Conservation (phyloP, 2,797 vertebrate species). For the Syngnathus acus region DNA sequence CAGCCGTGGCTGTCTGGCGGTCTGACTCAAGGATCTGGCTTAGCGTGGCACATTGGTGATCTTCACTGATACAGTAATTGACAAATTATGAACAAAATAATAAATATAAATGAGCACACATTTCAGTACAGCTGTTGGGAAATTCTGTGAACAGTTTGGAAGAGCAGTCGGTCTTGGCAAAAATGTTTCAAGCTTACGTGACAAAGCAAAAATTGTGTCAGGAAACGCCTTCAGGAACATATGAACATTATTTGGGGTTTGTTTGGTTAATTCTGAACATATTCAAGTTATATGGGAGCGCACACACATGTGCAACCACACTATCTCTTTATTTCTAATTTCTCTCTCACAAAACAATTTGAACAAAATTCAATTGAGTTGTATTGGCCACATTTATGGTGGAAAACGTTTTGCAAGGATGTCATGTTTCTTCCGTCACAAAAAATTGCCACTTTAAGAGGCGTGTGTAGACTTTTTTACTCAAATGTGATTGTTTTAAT, state of each 20-base stretch:
- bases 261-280: neutral
- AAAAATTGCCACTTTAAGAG: too few species aligned
- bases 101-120: neutral
- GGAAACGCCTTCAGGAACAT: neutral
- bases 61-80: neutral
- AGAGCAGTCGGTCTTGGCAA: neutral
- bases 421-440: too few species aligned
- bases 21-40: neutral
- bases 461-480: too few species aligned
- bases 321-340: neutral
- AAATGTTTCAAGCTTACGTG: neutral
- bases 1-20: neutral
- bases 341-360: neutral
- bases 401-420: too few species aligned
- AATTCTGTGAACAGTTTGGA: neutral
- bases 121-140: too few species aligned
- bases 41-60: neutral
- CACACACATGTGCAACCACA: neutral
- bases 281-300: neutral
- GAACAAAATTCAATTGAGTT: neutral
- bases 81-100: neutral
- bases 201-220: neutral
- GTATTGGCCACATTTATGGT: neutral
- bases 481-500: too few species aligned
- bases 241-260: neutral